Evolutionary conservation across 2,888 invertebrate species (phyloP), one percentile per base, ranked within the genome.

Genomic region (Leptinotarsa juncta): DNA sequence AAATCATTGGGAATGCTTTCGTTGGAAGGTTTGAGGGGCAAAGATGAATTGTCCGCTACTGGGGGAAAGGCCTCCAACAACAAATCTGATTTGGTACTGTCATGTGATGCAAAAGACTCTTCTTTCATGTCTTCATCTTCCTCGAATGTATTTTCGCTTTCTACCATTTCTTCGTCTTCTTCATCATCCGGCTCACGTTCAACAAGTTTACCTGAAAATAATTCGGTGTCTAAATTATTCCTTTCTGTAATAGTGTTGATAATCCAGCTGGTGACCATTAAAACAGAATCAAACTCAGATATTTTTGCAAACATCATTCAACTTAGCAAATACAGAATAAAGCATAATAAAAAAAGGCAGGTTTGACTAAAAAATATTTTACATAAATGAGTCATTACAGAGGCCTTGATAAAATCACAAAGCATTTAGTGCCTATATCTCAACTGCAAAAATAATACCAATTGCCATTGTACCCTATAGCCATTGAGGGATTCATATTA

Each of bases 121-220:
- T 66, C 65, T 69, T 79, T 80, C 60, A 70, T 71, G 18, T 74
- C 78, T 49, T 77, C 78, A 10, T 42, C 42, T 16, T 77, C 77
- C 20, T 77, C 76, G 3, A 73, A 75, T 73, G 80, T 78, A 73
- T 82, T 80, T 7, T 79, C 79, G 42, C 81, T 83, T 68, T 83
- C 83, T 71, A 81, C 81, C 81, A 81, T 82, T 62, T 83, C 85
- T 65, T 84, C 83, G 32, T 82, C 83, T 18, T 83, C 83, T 10
- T 82, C 82, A 20, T 88, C 90, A 1, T 88, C 88, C 62, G 87
- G 86, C 20, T 87, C 88, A 66, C 90, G 90, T 81, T 92, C 92
- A 51, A 93, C 87, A 80, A 93, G 85, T 86, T 92, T 91, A 83
- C 91, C 91, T 91, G 81, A 18, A 51, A 55, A 71, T 48, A 32